A percentile compares a stretch with the other conserved stretches of the same genome.
Conservation (phyloP, 2,888 invertebrate species). For the Yponomeuta evonymella region DNA sequence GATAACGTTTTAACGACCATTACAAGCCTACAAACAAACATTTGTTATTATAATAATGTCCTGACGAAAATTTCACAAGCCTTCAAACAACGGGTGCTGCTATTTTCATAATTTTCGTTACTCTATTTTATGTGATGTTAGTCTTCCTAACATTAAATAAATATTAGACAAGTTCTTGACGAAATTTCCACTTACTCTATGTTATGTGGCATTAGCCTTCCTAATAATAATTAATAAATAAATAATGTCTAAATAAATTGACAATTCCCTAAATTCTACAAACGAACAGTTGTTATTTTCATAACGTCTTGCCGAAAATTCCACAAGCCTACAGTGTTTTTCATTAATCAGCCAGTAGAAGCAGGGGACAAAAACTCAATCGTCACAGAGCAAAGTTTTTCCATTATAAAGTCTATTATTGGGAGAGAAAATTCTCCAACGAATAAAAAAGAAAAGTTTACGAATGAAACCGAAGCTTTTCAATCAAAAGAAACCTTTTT, state of each 20-base stretch:
- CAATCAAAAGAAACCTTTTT: slow-evolving; percentile 9
- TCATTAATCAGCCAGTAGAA: slow-evolving; percentile 20
- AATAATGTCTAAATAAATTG: no score
- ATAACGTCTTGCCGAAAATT: neutral
- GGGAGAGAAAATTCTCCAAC: slow-evolving; percentile 15
- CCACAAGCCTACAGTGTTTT: slow-evolving; percentile 16
- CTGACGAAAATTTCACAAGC: neutral
- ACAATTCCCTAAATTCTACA: neutral
- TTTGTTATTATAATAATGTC: no score
- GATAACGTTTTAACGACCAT: no score
- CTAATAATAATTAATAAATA: no score
- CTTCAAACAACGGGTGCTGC: neutral
- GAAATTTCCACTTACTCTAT: no score
- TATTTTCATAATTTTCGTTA: no score
- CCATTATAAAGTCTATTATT: slow-evolving; percentile 21
- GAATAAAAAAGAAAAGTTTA: neutral
- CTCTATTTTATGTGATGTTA: no score
- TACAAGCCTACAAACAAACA: no score
- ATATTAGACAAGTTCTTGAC: no score
- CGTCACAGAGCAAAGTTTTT: slow-evolving; percentile 22
- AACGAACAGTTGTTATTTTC: neutral
- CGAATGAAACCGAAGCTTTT: slow-evolving; percentile 7
- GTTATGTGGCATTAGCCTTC: no score
- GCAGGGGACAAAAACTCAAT: slow-evolving; percentile 9
- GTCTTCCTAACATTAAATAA: no score